A percentile compares a stretch with the other conserved stretches of the same genome.
Evolutionary conservation across 2,888 invertebrate genomes (phyloP).

Genomic region (Lycia hirtaria): DNA sequence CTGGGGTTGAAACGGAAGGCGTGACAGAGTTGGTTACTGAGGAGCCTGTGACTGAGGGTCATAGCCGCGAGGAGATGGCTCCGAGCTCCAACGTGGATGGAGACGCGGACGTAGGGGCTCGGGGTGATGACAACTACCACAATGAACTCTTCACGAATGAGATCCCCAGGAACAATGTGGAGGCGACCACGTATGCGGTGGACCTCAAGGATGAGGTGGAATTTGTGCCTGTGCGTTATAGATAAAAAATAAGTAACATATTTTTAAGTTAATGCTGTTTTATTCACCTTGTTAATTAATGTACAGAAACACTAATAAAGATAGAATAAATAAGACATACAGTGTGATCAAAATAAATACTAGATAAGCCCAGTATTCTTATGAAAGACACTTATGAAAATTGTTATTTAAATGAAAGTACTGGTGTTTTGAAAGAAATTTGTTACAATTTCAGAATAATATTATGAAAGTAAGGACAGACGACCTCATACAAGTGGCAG

Average conservation of each 20-base stretch:
- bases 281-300: neutral
- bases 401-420: no score
- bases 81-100: slow-evolving; percentile 52
- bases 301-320: no score
- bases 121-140: slow-evolving; percentile 42
- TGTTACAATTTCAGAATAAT: no score
- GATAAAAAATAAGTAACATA: slow-evolving; percentile 1
- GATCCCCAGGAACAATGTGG: slow-evolving; percentile 50
- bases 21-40: slow-evolving; percentile 39
- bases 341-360: no score
- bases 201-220: slow-evolving; percentile 69
- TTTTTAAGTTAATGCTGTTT: neutral
- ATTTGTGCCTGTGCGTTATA: slow-evolving; percentile 65
- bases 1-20: slow-evolving; percentile 26
- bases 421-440: no score
- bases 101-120: slow-evolving; percentile 59
- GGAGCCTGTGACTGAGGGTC: slow-evolving; percentile 22
- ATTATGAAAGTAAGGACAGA: no score
- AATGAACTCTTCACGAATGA: slow-evolving; percentile 57
- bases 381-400: no score
- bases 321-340: no score
- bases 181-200: slow-evolving; percentile 74
- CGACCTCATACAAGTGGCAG: no score
- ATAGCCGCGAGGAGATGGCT: slow-evolving; percentile 62
- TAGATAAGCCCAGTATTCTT: no score